Conservation (phyloP, 1,140 invertebrate species). For the Brachionus asplanchnoidis region DNA sequence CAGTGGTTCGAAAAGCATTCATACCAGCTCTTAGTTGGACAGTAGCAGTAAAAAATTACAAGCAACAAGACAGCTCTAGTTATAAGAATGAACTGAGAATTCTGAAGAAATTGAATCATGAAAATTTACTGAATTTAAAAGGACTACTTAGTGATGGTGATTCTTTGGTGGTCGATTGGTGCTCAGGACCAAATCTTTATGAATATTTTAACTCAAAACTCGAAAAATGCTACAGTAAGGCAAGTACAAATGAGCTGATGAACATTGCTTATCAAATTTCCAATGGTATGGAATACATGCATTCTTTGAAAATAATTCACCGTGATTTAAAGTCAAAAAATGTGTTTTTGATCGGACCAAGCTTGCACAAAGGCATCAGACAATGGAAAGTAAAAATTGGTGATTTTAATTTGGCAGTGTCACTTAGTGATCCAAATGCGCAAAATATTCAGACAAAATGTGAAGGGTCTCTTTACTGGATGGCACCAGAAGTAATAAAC, state of each 20-base stretch:
- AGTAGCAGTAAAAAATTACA: not conserved
- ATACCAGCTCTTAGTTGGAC: not conserved
- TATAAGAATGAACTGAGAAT: slow-evolving; percentile 68
- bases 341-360: slow-evolving; percentile 47
- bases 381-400: slow-evolving; percentile 88
- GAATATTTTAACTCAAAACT: slow-evolving; percentile 62
- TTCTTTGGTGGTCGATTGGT: slow-evolving; percentile 69
- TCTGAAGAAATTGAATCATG: slow-evolving; percentile 76
- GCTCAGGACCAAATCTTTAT: slow-evolving; percentile 53
- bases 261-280: slow-evolving; percentile 51
- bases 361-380: not conserved
- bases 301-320: slow-evolving; percentile 55
- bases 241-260: slow-evolving; percentile 60
- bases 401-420: slow-evolving; percentile 96
- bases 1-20: not conserved
- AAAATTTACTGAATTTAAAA: slow-evolving; percentile 82
- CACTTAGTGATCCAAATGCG: slow-evolving; percentile 84
- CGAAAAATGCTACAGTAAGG: slow-evolving; percentile 51
- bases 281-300: slow-evolving; percentile 54
- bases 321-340: slow-evolving; percentile 55
- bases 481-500: slow-evolving; percentile 91
- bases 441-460: not conserved
- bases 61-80: not conserved
- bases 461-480: slow-evolving; percentile 14
- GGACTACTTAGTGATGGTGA: slow-evolving; percentile 84